Evolutionary conservation across 2,797 vertebrate genomes (phyloP).

Genomic region (Sylvilagus floridanus): DNA sequence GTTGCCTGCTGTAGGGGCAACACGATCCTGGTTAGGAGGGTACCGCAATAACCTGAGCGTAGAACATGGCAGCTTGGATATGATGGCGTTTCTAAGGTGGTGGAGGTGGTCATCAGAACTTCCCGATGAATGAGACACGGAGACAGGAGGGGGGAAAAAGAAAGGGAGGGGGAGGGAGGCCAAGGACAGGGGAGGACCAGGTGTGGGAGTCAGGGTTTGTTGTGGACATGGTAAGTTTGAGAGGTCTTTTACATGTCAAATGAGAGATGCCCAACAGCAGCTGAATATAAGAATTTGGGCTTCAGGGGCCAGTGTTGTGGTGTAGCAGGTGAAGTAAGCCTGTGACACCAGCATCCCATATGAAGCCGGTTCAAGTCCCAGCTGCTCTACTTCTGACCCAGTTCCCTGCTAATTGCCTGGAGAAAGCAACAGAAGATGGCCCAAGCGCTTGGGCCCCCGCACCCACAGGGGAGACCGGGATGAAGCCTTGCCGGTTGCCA

Average conservation of each 20-base stretch:
- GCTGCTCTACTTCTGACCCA: too few species aligned
- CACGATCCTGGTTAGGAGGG: neutral
- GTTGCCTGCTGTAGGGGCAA: neutral
- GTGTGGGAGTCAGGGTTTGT: neutral
- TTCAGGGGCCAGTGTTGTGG: too few species aligned
- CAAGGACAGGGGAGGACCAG: neutral
- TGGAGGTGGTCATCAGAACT: neutral
- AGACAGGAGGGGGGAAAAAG: neutral
- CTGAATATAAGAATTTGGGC: neutral
- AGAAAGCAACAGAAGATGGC: too few species aligned
- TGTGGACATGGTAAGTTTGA: neutral
- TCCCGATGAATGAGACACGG: neutral
- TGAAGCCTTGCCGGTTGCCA: too few species aligned
- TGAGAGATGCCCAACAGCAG: neutral
- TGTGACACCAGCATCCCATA: too few species aligned
- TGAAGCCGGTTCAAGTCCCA: too few species aligned
- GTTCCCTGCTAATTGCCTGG: too few species aligned
- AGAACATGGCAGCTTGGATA: neutral
- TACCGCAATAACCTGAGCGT: neutral
- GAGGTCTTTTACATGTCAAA: conserved; percentile 21
- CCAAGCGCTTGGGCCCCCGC: too few species aligned
- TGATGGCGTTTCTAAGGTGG: neutral
- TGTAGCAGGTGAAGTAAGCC: too few species aligned
- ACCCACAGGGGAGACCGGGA: too few species aligned
- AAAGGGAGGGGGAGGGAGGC: neutral